These are phyloP conservation scores for Gila robusta DNA, from an alignment of 2,797 vertebrate species.

Conservation along the genomic window DNA sequence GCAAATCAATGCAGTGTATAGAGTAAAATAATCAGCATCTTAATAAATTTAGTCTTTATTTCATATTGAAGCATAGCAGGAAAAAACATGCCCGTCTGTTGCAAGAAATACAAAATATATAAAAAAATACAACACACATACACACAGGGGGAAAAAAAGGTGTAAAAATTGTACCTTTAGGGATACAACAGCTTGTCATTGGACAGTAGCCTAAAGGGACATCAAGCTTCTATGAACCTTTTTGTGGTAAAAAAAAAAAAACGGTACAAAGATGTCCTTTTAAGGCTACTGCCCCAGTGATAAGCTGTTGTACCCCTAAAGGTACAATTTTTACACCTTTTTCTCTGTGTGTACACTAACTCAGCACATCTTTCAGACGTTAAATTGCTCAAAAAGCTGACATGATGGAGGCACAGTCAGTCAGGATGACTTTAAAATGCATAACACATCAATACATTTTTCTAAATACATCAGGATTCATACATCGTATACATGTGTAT, in stretches of 20 bases:
- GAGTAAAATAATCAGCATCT: not conserved
- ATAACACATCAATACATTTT: not conserved
- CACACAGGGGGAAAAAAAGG: not conserved
- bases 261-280: too few relatives aligned
- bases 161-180: too few relatives aligned
- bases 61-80: not conserved
- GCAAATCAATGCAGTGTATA: not conserved
- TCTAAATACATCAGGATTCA: not conserved
- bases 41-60: not conserved
- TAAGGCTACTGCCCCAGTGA: too few relatives aligned
- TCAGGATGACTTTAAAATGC: not conserved
- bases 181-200: too few relatives aligned
- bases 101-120: not conserved
- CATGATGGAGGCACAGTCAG: not conserved
- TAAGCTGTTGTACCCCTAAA: too few relatives aligned
- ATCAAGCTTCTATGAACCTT: too few relatives aligned
- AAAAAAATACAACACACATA: not conserved
- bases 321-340: too few relatives aligned
- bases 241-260: too few relatives aligned
- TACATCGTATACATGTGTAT: not conserved
- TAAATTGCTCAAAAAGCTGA: not conserved
- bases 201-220: too few relatives aligned
- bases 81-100: not conserved
- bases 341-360: not conserved
- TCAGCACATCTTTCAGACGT: not conserved